A percentile compares a stretch with the other conserved stretches of the same genome.
Conservation (phyloP, 2,888 invertebrate species). For the Prostheceraeus crozeri region DNA sequence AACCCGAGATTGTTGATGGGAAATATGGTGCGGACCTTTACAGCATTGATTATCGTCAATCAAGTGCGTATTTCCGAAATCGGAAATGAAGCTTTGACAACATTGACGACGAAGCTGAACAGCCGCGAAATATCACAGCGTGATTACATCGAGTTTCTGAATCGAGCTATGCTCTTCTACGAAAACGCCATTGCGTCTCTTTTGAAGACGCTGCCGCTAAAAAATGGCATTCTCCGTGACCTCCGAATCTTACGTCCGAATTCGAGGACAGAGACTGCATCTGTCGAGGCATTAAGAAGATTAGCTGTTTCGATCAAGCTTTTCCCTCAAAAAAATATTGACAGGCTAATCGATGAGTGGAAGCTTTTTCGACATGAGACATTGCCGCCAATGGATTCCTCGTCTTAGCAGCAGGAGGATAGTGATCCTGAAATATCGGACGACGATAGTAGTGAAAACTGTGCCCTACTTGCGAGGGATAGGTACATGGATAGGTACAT, state of each 20-base stretch:
- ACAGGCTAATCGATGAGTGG: conserved; percentile 20
- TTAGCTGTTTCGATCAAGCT: conserved; percentile 29
- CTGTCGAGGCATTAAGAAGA: conserved; percentile 14
- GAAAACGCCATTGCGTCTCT: conserved; percentile 9
- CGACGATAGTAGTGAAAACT: no score
- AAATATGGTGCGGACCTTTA: background rate
- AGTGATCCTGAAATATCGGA: no score
- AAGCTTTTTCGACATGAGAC: conserved; percentile 27
- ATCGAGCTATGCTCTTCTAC: no score
- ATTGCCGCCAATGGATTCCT: no score
- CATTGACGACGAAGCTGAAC: no score
- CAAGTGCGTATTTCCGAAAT: no score
- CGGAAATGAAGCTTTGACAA: no score
- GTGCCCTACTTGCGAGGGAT: no score
- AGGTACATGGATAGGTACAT: no score
- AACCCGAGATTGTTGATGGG: background rate
- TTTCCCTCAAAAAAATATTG: conserved; percentile 21
- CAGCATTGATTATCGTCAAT: conserved; percentile 27
- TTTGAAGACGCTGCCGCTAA: conserved; percentile 23
- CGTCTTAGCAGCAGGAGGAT: no score
- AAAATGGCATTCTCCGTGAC: conserved; percentile 26
- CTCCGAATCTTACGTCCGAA: conserved; percentile 26
- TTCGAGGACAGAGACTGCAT: conserved; percentile 10
- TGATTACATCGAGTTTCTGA: no score
- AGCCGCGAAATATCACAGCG: no score